Evolutionary conservation across 2,113 vertebrate genomes (phyloP), one percentile per base, ranked within the genome.

Genomic region (Acrocephalus arundinaceus): DNA sequence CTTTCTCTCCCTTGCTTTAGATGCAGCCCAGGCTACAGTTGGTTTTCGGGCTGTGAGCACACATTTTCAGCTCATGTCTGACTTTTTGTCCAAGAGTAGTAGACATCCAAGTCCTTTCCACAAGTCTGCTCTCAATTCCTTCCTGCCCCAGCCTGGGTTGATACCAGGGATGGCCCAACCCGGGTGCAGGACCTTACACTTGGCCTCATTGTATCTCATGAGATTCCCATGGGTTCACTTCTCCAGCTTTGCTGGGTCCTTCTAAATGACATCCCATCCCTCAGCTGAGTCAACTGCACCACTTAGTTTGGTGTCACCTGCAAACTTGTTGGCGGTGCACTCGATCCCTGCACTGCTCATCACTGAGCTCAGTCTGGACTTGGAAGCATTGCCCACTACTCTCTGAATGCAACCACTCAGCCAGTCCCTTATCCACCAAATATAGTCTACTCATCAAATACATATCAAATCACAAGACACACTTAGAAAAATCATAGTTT

Each of bases 321-420:
- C 30, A 54, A 31, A 35, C 27, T 5, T 54, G 17, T 7, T 48
- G n/a, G 11, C 3, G 2, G n/a, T 27, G 41, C 41, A 11, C 55
- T 55, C 1, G 1, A 41, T 48, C n/a, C 55, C 41, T 39, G 25
- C 39, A 13, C 16, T 0, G 0, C 30, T 62, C 0, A 3, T 41
- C 71, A 20, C 4, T 10, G 31, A 70, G 21, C n/a, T 62, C 48
- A 1, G 0, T 49, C 63, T 62, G 48, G 55, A 27, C 25, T 41
- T 41, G 7, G 41, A n/a, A 16, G 24, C 41, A 43, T 13, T 85
- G 27, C 33, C 21, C 39, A 31, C 49, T 51, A 15, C 23, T 13
- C 13, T 57, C 16, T 51, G 28, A 16, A 58, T 66, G 13, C 2
- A 5, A 27, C 24, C 33, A 39, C 17, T 68, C 35, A 49, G 19